Base-by-base conservation (phyloP, 2,888 invertebrate species). In the Zonitis immaculata region DNA sequence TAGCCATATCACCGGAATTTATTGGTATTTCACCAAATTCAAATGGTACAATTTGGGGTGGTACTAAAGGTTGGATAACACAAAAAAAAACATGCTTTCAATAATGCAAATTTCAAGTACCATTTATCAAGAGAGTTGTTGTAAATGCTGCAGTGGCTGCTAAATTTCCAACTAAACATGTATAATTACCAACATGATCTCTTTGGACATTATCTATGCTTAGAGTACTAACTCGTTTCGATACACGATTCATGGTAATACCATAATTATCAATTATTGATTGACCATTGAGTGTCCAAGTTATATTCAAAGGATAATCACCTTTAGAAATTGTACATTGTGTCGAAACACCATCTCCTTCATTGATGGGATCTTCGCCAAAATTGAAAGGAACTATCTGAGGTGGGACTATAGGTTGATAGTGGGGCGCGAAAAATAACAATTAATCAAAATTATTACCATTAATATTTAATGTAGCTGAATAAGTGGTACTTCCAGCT, bases 41-140 rank as follows among this genome's bases (percentile, higher is more conserved):
- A 68, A 89, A 89, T 60, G 86, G 83, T 66, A 85, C 82, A 67
- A 90, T 86, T 80, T 88, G 87, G 58, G 89, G 89, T 68, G 86
- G 82, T 75, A 89, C 89, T 89, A 51, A n/a, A n/a, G n/a, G n/a
- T n/a, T n/a, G n/a, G n/a, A n/a, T n/a, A n/a, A n/a, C n/a, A 6
- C 4, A 20, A 11, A 3, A 39, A 20, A 39, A 39, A 39, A 20
- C 49, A 50, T 49, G 32, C 35, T 28, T 35, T 39, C 22, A 22
- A 22, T 39, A 39, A 39, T 6, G 4, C 6, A 39, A 44, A 16
- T 42, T 18, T 45, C 47, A 46, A 47, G 74, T 83, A 85, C 86
- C 86, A 77, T 86, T 84, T 67, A 88, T 84, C 69, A 81, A 78
- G 68, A 88, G 77, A 64, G 76, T 74, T 52, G 84, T 80, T 54